Base-by-base conservation (phyloP, 2,113 vertebrate genomes). In the Zosterops hypoxanthus region DNA sequence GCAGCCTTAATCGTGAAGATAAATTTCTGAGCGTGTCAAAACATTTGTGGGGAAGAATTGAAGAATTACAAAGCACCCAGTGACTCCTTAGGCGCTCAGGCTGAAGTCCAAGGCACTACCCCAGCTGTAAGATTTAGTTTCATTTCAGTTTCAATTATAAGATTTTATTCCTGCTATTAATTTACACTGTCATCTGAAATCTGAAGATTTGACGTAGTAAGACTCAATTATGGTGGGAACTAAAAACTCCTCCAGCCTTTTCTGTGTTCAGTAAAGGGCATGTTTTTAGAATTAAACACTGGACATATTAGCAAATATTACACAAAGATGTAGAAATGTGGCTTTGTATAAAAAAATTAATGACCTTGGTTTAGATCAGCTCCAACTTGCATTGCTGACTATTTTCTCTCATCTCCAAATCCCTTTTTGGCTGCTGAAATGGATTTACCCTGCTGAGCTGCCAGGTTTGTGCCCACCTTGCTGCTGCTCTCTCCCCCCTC, bases 71-170 rank as follows among this genome's bases (percentile, higher is more conserved):
- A 83, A 89, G 71, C n/a, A 46, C 24, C 2, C 41, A 81, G 77
- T n/a, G 64, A 84, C 87, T 95, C 68, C 71, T 95, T 11, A 61
- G 66, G 41, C 36, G 1, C 56, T 53, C 76, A 69, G 64, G 46
- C 42, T 39, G 57, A 49, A 55, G 86, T 82, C 61, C 44, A 60
- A 88, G 86, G n/a, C n/a, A 47, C 69, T 69, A 44, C 70, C 78
- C 88, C 89, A 95, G 95, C 93, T 88, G 63, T 29, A 94, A 94
- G 73, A 96, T 92, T 94, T 47, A 94, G 80, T 88, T 97, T 92
- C 96, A 96, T 95, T 97, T 97, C 96, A 90, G 80, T 94, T 91
- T 96, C 96, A 97, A 97, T 97, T 97, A 96, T 78, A 52, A 96
- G 69, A 85, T 86, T 97, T 98, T 94, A 94, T 96, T 97, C 90